Base-by-base conservation (phyloP, 64 coral and sea anemone species). In the Dendronephthya gigantea region DNA sequence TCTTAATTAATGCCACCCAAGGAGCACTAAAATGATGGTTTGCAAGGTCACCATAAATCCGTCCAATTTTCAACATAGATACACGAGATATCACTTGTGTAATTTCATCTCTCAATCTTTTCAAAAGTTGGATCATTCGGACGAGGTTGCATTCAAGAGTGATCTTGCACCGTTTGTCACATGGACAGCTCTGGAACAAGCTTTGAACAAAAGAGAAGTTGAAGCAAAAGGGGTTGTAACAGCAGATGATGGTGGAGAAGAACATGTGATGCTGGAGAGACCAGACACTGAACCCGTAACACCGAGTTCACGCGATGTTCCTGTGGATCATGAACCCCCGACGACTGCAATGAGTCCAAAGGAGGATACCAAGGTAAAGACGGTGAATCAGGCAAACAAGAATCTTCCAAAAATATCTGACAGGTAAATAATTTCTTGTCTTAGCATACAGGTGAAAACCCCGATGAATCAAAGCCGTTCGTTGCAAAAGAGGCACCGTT, bases 101-200 rank as follows among this genome's bases (percentile, higher is more conserved):
- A 62, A 62, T 23, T 62, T 13, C 0, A 62, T 7, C 5, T 17
- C 25, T n/a, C 6, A n/a, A n/a, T 62, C 55, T 62, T 5, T 62
- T 62, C 15, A 34, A 79, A 35, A 79, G 32, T 12, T 79, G 9
- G 16, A 29, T 34, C 37, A 29, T 12, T 36, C 22, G 13, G 72
- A 79, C 37, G 36, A 19, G 1, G 17, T 79, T 34, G 72, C 29
- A 36, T 79, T 34, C 37, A 79, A 79, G 32, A 29, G 36, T 0
- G 72, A 79, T 79, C 72, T 79, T 79, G 30, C 17, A 1, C 72
- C 30, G 32, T 79, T 79, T 79, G 72, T 79, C 3, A 79, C 72
- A 1, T 79, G 72, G 72, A 28, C 32, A 8, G 72, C 72, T 34
- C 37, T 79, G 72, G 72, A 79, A 39, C 72, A 79, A 79, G 72